Conservation (phyloP, 1,140 invertebrate genomes). For the Brachystomella parvula region DNA sequence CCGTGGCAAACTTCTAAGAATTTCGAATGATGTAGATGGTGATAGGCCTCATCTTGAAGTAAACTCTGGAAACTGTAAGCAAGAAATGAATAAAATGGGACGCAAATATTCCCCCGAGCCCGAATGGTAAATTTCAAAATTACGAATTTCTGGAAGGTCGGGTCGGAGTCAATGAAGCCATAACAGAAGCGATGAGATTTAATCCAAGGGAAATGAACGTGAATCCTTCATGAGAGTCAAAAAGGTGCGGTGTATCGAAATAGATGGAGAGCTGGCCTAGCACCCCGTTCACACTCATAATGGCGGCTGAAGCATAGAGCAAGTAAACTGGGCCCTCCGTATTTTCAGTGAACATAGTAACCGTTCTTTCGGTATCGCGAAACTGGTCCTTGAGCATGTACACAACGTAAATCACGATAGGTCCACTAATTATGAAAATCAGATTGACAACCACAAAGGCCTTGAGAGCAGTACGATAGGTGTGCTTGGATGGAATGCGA, state of each 20-base stretch:
- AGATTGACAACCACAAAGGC: not conserved
- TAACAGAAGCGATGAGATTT: not conserved
- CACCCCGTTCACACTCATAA: not conserved
- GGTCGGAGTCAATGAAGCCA: not conserved
- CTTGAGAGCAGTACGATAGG: not conserved
- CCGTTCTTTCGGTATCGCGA: not conserved
- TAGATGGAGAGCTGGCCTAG: not conserved
- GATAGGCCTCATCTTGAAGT: not conserved
- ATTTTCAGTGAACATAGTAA: not conserved
- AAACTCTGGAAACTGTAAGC: not conserved
- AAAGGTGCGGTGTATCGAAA: not conserved
- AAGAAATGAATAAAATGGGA: not conserved
- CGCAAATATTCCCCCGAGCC: not conserved
- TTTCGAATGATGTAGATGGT: not conserved
- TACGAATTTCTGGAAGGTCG: not conserved
- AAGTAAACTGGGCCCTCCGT: not conserved
- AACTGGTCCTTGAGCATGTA: not conserved
- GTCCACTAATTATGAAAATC: not conserved
- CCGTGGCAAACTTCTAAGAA: not conserved
- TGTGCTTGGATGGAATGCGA: not conserved
- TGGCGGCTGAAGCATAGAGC: not conserved
- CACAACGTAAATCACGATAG: not conserved
- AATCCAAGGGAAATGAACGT: not conserved
- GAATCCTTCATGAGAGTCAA: slow-evolving; percentile 1
- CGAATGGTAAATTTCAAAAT: not conserved